Conservation (phyloP, 2,797 vertebrate genomes). For the Ctenopoma kingsleyae region DNA sequence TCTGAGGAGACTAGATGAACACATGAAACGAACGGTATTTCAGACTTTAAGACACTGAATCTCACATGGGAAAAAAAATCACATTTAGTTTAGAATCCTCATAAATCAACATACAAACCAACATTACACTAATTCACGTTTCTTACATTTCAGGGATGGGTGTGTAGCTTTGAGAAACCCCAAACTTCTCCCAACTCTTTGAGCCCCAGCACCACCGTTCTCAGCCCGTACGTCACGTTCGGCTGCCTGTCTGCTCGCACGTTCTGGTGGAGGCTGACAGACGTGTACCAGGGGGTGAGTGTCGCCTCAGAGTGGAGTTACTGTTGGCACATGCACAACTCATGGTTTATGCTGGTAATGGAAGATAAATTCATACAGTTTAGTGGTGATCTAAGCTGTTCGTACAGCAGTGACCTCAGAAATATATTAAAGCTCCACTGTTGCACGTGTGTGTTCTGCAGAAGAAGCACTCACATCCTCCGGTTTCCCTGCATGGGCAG, state of each 20-base stretch:
- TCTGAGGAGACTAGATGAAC: constrained; percentile 74
- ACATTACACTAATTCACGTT: background rate
- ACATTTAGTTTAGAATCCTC: background rate
- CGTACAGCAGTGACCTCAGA: no score
- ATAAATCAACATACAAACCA: background rate
- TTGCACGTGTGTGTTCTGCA: constrained; percentile 43
- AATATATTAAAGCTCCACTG: background rate
- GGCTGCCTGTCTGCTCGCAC: constrained; percentile 85
- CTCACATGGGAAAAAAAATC: no score
- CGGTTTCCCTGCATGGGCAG: constrained; percentile 86
- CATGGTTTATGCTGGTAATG: background rate
- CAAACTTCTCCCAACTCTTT: constrained; percentile 84
- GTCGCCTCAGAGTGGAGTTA: no score
- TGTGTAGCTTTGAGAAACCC: constrained; percentile 86
- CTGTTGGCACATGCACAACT: background rate
- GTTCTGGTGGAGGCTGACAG: constrained; percentile 85
- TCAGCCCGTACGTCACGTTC: constrained; percentile 85
- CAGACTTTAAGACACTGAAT: background rate
- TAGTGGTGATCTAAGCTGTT: no score
- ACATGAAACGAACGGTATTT: constrained; percentile 80
- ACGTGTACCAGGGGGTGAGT: constrained; percentile 83
- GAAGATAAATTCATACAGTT: no score
- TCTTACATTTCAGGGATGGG: constrained; percentile 75
- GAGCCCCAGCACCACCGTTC: constrained; percentile 86
- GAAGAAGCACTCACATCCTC: constrained; percentile 84